Evolutionary conservation across 2,797 vertebrate species (phyloP), one percentile per base, ranked within the genome.

Genomic region (Rhinatrema bivittatum): DNA sequence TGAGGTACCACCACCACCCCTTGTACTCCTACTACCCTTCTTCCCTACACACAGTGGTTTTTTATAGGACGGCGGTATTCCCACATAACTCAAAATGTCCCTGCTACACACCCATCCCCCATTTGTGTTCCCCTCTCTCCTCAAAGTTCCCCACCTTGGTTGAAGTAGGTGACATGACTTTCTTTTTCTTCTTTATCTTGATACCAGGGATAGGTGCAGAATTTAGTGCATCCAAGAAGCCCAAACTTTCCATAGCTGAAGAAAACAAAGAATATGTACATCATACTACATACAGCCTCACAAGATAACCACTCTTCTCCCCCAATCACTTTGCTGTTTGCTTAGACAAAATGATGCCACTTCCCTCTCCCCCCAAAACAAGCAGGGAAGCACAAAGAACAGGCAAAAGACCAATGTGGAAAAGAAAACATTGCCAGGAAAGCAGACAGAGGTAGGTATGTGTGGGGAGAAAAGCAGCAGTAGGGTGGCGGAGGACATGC

Each of bases 121-220:
- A n/a, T n/a, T n/a, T n/a, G n/a, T n/a, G n/a, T n/a, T n/a, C n/a
- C n/a, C n/a, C n/a, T n/a, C n/a, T n/a, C n/a, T n/a, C n/a, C n/a
- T n/a, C n/a, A n/a, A n/a, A n/a, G n/a, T n/a, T n/a, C n/a, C 44
- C 18, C 66, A 97, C 93, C 90, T 97, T 97, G 57, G 87, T 79
- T 2, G 88, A 85, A 0, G 94, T 97, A 0, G 94, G 94, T 2
- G 94, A 97, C 9, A 78, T 66, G 1, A 79, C 91, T 37, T 96
- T 97, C 53, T 97, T 97, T 70, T 98, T 98, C 73, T 98, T 98
- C 56, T 97, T 98, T 59, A 97, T 96, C 64, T 97, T 98, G 64
- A 94, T 89, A 17, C 93, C 93, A 0, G 91, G 88, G 21, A 96
- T 81, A 2, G 94, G 94, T 7, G 94, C 94, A 0, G 94, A 98